Conservation (phyloP, 2,113 vertebrate species). For the Neofelis nebulosa region DNA sequence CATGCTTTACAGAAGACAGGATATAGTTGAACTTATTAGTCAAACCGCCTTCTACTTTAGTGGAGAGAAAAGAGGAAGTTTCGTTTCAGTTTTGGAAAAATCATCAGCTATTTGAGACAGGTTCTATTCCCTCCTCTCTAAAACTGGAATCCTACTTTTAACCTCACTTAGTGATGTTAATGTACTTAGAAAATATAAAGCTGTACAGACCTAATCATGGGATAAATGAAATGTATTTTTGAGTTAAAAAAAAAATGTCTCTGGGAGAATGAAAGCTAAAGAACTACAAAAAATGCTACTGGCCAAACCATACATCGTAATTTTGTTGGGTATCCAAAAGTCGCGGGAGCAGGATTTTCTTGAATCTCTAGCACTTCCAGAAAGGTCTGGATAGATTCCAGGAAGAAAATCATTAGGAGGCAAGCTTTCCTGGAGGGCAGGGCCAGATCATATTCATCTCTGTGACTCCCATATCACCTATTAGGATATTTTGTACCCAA, state of each 20-base stretch:
- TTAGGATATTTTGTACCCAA: neutral
- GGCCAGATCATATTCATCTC: neutral
- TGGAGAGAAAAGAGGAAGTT: neutral
- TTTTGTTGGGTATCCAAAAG: neutral
- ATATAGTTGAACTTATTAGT: constrained; percentile 14
- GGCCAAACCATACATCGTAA: neutral
- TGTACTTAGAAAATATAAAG: constrained; percentile 58
- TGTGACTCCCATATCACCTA: neutral
- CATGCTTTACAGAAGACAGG: neutral
- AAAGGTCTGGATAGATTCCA: neutral
- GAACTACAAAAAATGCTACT: constrained; percentile 13
- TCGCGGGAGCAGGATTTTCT: neutral
- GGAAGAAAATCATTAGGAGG: neutral
- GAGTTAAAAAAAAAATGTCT: neutral
- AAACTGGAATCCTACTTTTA: constrained; percentile 46
- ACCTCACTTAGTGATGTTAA: constrained; percentile 41
- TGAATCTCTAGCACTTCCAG: neutral
- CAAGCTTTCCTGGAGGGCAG: neutral
- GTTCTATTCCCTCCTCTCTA: constrained; percentile 18
- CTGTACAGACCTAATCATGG: neutral
- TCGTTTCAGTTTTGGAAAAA: constrained; percentile 47
- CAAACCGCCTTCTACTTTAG: constrained; percentile 15
- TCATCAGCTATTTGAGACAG: constrained; percentile 44
- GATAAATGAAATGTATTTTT: constrained; percentile 32
- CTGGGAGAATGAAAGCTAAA: constrained; percentile 16